Conservation (phyloP, 2,888 invertebrate genomes). For the Girardia tigrina region DNA sequence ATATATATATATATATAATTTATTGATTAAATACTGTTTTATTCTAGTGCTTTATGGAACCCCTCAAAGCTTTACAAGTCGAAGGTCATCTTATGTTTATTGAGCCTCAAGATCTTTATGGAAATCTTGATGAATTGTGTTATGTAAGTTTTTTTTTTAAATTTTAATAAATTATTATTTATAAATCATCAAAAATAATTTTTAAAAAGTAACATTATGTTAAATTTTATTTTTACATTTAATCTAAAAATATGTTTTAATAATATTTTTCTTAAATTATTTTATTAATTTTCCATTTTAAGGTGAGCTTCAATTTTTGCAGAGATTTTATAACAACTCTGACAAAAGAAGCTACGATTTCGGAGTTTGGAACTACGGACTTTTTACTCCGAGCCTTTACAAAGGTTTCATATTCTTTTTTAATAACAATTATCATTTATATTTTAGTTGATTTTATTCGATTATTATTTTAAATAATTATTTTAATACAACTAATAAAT, state of each 20-base stretch:
- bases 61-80: constrained; percentile 58
- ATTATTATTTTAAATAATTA: no score
- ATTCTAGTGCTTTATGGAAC: constrained; percentile 57
- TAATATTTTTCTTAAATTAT: not conserved
- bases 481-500: no score
- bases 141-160: constrained; percentile 49
- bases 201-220: not conserved
- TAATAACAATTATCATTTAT: no score
- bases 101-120: constrained; percentile 57
- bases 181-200: not conserved
- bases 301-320: constrained; percentile 57
- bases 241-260: not conserved
- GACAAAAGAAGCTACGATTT: constrained; percentile 51
- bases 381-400: constrained; percentile 55
- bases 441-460: no score
- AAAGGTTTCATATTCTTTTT: no score
- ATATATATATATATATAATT: not conserved
- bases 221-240: not conserved
- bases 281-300: constrained; percentile 35
- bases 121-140: constrained; percentile 57
- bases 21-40: not conserved
- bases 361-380: constrained; percentile 53
- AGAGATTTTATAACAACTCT: constrained; percentile 55
- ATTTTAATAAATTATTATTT: not conserved
- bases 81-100: constrained; percentile 58